These are phyloP conservation scores for Thereva unica DNA, from an alignment of 2,888 invertebrate genomes.

Conservation along the genomic window DNA sequence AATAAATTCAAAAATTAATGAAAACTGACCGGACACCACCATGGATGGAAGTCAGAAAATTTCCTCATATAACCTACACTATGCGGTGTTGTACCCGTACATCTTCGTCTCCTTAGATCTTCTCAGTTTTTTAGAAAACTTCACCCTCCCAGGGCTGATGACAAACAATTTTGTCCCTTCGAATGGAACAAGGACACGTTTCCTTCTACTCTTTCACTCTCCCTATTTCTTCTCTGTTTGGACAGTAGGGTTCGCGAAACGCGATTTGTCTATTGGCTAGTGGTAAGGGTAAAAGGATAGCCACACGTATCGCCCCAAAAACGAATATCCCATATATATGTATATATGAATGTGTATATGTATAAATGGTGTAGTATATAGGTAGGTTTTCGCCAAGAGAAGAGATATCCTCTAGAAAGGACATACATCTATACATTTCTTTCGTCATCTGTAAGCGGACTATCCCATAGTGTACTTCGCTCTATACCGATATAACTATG, in stretches of 20 bases:
- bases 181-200: constrained; percentile 20
- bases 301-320: constrained; percentile 23
- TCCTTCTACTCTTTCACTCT: constrained; percentile 23
- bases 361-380: constrained; percentile 2
- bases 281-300: constrained; percentile 38
- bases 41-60: too few relatives aligned
- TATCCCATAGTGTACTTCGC: constrained; percentile 16
- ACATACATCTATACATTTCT: constrained; percentile 31
- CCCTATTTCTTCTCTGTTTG: constrained; percentile 23
- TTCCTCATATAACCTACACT: too few relatives aligned
- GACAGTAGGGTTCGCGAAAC: constrained; percentile 40
- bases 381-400: too few relatives aligned
- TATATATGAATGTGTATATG: constrained; percentile 9
- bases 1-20: too few relatives aligned
- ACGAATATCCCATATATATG: constrained; percentile 3
- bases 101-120: constrained; percentile 11
- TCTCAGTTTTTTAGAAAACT: constrained; percentile 22
- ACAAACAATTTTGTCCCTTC: constrained; percentile 27
- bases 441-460: constrained; percentile 36
- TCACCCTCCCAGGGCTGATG: constrained; percentile 26
- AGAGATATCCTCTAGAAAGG: constrained; percentile 25
- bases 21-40: too few relatives aligned
- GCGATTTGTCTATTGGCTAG: constrained; percentile 39
- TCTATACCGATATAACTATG: constrained; percentile 16
- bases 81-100: too few relatives aligned